These are phyloP conservation scores for Ctenoplectra terminalis DNA, from an alignment of 1,140 invertebrate genomes.

Conservation along the genomic window DNA sequence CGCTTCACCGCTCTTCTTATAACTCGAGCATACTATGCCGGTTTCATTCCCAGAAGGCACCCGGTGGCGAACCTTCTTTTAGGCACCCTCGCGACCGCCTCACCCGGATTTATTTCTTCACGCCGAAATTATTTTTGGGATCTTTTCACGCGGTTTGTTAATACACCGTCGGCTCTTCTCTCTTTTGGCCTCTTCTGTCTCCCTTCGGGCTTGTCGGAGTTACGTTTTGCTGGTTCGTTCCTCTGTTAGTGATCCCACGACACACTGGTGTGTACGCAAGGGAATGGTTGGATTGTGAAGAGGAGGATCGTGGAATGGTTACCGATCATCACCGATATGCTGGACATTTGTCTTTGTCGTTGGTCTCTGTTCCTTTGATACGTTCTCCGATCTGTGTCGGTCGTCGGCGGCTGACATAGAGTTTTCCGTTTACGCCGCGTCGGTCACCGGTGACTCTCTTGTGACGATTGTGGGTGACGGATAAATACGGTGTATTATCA, in stretches of 20 bases:
- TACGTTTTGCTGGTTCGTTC: background rate
- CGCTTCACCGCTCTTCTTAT: conserved; percentile 65
- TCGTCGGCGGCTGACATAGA: too few species aligned
- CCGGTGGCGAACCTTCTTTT: conserved; percentile 69
- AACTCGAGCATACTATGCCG: conserved; percentile 65
- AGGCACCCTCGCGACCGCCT: conserved; percentile 62
- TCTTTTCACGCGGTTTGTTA: conserved; percentile 82
- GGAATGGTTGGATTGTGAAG: background rate
- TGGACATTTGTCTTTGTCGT: background rate
- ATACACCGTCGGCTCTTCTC: conserved; percentile 65
- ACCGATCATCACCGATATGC: too few species aligned
- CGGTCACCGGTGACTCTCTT: too few species aligned
- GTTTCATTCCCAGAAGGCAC: conserved; percentile 68
- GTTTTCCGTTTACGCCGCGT: too few species aligned
- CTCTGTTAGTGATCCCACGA: background rate
- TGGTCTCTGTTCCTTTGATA: too few species aligned
- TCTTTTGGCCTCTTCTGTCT: conserved; percentile 16
- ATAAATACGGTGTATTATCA: too few species aligned
- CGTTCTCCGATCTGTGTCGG: too few species aligned
- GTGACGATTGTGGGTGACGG: too few species aligned
- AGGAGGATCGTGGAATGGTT: background rate
- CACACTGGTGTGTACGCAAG: background rate
- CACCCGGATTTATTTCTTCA: conserved; percentile 80
- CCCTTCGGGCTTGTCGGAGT: background rate
- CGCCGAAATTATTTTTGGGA: conserved; percentile 83